Base-by-base conservation (phyloP, 37 sponge, comb jelly and placozoan species). In the Aphrocallistes beatrix region DNA sequence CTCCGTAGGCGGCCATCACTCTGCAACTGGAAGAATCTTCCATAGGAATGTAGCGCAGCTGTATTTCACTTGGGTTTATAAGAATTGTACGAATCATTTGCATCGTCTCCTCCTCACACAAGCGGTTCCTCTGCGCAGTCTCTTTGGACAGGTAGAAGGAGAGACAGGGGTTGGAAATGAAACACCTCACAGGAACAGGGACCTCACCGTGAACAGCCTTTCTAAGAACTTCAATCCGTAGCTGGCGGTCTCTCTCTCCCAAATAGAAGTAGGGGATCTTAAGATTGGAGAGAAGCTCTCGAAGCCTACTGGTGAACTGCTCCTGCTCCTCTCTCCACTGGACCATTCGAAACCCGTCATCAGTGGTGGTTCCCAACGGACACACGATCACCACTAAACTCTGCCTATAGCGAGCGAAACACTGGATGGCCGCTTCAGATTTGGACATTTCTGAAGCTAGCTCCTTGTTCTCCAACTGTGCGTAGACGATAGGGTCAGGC, bases 1-100 rank as follows among this genome's bases (percentile, higher is more conserved):
- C n/a, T 37, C 88, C 88, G 38, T 90, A 90, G 0, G 88, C 32
- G 40, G 81, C 36, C 23, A 87, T 51, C 86, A 90, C 87, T 32
- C 91, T 84, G 38, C n/a, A n/a, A n/a, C n/a, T n/a, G n/a, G n/a
- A n/a, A n/a, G n/a, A n/a, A n/a, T n/a, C n/a, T n/a, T n/a, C n/a
- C n/a, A n/a, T n/a, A n/a, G n/a, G n/a, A n/a, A n/a, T n/a, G n/a
- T n/a, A n/a, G n/a, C n/a, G n/a, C n/a, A n/a, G n/a, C n/a, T n/a
- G n/a, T n/a, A n/a, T n/a, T n/a, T n/a, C n/a, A n/a, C n/a, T n/a
- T n/a, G n/a, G n/a, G n/a, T n/a, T n/a, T n/a, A n/a, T n/a, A n/a
- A n/a, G n/a, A n/a, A n/a, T n/a, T n/a, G n/a, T n/a, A n/a, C n/a
- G n/a, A n/a, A n/a, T n/a, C n/a, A n/a, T n/a, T n/a, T n/a, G n/a